Base-by-base conservation (phyloP, 2,888 invertebrate species). In the Chrysolina oricalcia region DNA sequence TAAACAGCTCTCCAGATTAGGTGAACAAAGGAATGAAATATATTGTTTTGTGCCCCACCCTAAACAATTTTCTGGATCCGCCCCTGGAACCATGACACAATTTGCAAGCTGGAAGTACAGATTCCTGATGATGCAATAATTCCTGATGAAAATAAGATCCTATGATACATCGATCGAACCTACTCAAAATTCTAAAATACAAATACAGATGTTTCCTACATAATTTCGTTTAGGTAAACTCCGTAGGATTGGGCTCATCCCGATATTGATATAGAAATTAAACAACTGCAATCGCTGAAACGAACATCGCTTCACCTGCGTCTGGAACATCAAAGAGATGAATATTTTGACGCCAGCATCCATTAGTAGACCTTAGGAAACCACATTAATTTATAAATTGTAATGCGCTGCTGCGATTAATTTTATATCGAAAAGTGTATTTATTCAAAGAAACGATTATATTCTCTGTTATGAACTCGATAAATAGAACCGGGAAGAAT, bases 391-490 rank as follows among this genome's bases (percentile, higher is more conserved):
- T 79, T 74, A 73, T 77, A 79, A 74, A 77, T 79, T 74, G 74
- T 77, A 76, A 72, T 77, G 72, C 70, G 70, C 69, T 62, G 66
- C 77, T 62, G 66, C 77, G 59, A 79, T 79, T 79, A 79, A 79
- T 78, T 78, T 78, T 72, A 78, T 78, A 78, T 78, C 75, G 68
- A 70, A 75, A 74, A 72, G 85, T 84, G 82, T 87, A 87, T 87
- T 87, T 87, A 87, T 87, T 87, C 85, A 87, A 83, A 85, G 83
- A 83, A 75, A 66, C 83, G 82, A 87, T 87, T 87, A 87, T 86
- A 86, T 81, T 81, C 83, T 77, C 83, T 87, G 85, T 86, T 86
- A 87, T 87, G 86, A 87, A 86, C 84, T 85, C 85, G 83, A 84
- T 85, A 87, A 87, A 87, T 86, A 87, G 85, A 86, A 85, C 84